A percentile compares a stretch with the other conserved stretches of the same genome.
Conservation (phyloP, 35 echinoderm and acorn worm genomes). For the Diadema setosum region DNA sequence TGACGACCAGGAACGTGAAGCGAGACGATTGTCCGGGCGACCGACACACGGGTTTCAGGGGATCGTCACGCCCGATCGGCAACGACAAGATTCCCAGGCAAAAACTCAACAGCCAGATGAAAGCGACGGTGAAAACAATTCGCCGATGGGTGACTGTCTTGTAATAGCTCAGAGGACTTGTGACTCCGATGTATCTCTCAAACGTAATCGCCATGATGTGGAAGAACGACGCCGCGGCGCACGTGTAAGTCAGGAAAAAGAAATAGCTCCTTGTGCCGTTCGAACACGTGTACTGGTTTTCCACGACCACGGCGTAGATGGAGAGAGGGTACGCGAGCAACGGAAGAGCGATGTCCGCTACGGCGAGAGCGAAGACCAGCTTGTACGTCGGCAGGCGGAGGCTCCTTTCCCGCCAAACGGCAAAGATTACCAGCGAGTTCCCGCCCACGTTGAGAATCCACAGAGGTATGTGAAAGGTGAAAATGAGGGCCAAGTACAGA, state of each 20-base stretch:
- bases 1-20: neutral
- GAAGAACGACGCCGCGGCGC: neutral
- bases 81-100: neutral
- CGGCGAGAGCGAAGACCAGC: neutral
- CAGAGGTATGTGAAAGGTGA: neutral
- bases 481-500: neutral
- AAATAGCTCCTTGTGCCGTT: neutral
- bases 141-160: neutral
- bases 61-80: neutral
- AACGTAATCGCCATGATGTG: slow-evolving; percentile 12
- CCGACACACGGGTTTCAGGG: neutral
- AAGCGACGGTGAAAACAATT: neutral
- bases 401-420: neutral
- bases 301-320: neutral
- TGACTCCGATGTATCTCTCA: neutral
- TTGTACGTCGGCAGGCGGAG: neutral
- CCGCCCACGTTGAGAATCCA: neutral
- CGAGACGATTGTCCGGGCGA: neutral
- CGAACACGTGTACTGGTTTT: neutral
- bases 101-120: neutral
- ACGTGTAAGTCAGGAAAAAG: neutral
- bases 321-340: neutral
- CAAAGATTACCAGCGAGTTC: neutral
- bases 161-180: neutral
- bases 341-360: neutral